phyloP scores from a whole-genome alignment of 1,140 invertebrate species.

The Rhizoglyphus robini region DNA sequence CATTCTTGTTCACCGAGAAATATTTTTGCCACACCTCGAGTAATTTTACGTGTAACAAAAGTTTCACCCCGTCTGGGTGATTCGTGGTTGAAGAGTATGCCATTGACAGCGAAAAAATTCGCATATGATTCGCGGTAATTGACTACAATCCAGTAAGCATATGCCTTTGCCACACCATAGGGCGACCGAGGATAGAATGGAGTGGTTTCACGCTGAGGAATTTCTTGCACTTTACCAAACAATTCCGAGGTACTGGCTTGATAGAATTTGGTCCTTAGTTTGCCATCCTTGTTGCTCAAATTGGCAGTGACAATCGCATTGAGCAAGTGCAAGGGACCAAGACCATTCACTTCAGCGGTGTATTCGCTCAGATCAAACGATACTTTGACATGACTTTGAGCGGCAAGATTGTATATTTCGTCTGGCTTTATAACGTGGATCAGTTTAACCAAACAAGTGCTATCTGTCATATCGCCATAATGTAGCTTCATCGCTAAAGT shows the following conservation, averaged over 20 bases:
- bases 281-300: constrained; percentile 36
- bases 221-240: constrained; percentile 92
- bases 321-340: constrained; percentile 85
- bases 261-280: constrained; percentile 78
- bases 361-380: constrained; percentile 97
- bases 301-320: constrained; percentile 90
- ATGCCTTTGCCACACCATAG: constrained; percentile 96
- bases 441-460: constrained; percentile 89
- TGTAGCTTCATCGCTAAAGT: constrained; percentile 70
- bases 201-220: constrained; percentile 92
- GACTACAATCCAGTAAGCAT: constrained; percentile 95
- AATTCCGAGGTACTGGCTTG: constrained; percentile 97
- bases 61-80: constrained; percentile 90
- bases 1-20: constrained; percentile 66
- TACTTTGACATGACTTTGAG: constrained; percentile 98
- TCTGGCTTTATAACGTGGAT: constrained; percentile 70
- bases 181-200: constrained; percentile 99
- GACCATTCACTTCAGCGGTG: constrained; percentile 93
- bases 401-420: constrained; percentile 98
- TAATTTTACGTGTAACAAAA: constrained; percentile 98
- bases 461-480: constrained; percentile 98
- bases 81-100: constrained; percentile 98
- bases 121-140: constrained; percentile 94
- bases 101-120: constrained; percentile 93
- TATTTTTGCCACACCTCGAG: constrained; percentile 92